Conservation (phyloP, 2,797 vertebrate species). For the Synaphobranchus kaupii region DNA sequence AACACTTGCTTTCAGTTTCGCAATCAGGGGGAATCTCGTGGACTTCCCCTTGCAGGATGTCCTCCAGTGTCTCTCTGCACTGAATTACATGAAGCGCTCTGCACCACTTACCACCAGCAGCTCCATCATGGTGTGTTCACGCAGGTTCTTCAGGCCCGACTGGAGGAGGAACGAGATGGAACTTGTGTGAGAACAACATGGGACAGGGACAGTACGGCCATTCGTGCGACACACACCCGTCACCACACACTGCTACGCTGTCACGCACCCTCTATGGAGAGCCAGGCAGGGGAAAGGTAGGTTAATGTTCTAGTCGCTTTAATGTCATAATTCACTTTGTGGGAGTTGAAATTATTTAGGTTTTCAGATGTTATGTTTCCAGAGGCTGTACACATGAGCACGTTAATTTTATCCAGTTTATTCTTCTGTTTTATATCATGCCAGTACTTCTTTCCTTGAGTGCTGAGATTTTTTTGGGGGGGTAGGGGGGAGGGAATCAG, state of each 20-base stretch:
- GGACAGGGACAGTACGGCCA: neutral
- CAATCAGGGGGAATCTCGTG: neutral
- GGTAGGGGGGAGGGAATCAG: too few relatives aligned
- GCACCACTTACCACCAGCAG: constrained; percentile 85
- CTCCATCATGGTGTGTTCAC: constrained; percentile 90
- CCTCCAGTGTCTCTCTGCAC: neutral
- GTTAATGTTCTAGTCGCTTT: neutral
- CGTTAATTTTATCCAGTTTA: too few relatives aligned
- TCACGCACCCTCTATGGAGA: neutral
- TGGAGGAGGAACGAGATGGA: constrained; percentile 52
- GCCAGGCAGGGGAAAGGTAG: neutral
- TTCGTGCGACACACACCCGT: neutral
- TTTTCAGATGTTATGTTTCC: too few relatives aligned
- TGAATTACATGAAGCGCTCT: neutral
- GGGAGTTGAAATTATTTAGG: too few relatives aligned
- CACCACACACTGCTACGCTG: neutral
- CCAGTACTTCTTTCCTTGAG: too few relatives aligned
- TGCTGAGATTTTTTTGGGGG: too few relatives aligned
- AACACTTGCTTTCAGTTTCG: neutral
- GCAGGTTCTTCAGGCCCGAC: constrained; percentile 86
- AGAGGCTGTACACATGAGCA: too few relatives aligned
- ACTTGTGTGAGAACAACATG: neutral
- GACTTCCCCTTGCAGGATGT: neutral
- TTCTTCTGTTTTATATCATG: too few relatives aligned
- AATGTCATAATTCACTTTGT: neutral